Evolutionary conservation across 2,797 vertebrate genomes (phyloP).

Genomic region (Thamnophis elegans): DNA sequence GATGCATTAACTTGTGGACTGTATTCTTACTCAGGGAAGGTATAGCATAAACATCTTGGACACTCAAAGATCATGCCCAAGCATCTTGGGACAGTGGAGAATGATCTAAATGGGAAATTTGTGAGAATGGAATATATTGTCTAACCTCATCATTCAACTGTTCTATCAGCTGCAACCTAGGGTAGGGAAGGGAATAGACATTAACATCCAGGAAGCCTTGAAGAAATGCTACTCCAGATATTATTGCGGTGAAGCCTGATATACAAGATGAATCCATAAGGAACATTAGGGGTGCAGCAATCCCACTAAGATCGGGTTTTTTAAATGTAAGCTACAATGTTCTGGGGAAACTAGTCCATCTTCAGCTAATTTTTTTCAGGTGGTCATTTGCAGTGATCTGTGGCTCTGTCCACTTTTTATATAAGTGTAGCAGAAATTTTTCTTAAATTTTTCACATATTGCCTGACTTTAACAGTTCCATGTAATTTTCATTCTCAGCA

Average conservation of each 20-base stretch:
- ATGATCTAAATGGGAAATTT: background rate
- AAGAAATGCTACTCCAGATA: background rate
- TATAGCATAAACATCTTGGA: background rate
- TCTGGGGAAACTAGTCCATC: background rate
- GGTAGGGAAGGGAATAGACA: background rate
- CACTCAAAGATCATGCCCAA: background rate
- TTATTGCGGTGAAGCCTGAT: background rate
- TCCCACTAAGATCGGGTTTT: background rate
- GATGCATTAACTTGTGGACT: background rate
- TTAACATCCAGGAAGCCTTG: background rate
- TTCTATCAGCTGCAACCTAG: background rate
- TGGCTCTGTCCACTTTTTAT: background rate
- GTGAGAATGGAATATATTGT: background rate
- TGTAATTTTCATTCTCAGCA: background rate
- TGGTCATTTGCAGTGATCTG: background rate
- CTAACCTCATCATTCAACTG: background rate
- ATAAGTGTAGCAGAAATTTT: background rate
- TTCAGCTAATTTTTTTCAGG: background rate
- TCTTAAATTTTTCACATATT: background rate
- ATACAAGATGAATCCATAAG: background rate
- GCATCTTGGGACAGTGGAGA: background rate
- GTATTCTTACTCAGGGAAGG: background rate
- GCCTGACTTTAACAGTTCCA: background rate
- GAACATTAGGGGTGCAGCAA: background rate
- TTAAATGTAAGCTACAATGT: background rate